These are phyloP conservation scores for Laupala kohalensis DNA, from an alignment of 1,140 invertebrate genomes.

Conservation along the genomic window DNA sequence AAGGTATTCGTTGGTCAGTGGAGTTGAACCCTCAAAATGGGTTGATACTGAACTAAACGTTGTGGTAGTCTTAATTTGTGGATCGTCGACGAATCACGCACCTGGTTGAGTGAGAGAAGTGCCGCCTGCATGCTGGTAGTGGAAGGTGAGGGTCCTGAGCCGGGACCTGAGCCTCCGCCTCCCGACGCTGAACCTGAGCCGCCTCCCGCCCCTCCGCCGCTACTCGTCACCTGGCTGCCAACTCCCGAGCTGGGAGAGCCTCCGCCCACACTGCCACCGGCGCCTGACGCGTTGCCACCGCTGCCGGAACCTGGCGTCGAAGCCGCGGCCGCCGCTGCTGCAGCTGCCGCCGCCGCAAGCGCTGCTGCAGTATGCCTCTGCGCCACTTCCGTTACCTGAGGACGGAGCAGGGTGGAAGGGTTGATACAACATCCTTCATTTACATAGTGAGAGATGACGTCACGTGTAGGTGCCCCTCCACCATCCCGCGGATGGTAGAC, in stretches of 20 bases:
- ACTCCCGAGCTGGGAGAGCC: slow-evolving; percentile 39
- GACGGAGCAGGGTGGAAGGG: background rate
- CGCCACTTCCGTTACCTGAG: slow-evolving; percentile 37
- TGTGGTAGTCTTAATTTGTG: no score
- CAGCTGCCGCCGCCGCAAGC: slow-evolving; percentile 31
- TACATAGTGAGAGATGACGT: no score
- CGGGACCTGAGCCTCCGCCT: slow-evolving; percentile 30
- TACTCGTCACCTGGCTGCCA: slow-evolving; percentile 34
- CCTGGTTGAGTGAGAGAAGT: slow-evolving; percentile 40
- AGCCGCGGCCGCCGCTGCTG: no score
- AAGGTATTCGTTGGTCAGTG: no score
- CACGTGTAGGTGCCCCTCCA: no score
- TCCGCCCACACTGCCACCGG: slow-evolving; percentile 29
- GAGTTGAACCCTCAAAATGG: no score
- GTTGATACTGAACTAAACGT: no score
- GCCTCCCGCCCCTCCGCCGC: slow-evolving; percentile 28
- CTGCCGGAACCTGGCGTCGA: slow-evolving; percentile 34
- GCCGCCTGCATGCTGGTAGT: slow-evolving; percentile 47
- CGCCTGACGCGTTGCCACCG: slow-evolving; percentile 33
- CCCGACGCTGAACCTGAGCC: slow-evolving; percentile 35
- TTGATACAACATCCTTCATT: no score
- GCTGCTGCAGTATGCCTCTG: slow-evolving; percentile 36
- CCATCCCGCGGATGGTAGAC: no score
- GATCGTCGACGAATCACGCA: no score
- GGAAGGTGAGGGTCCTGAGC: slow-evolving; percentile 40